Evolutionary conservation across 2,113 vertebrate genomes (phyloP).

Genomic region (Dermatemys mawii): DNA sequence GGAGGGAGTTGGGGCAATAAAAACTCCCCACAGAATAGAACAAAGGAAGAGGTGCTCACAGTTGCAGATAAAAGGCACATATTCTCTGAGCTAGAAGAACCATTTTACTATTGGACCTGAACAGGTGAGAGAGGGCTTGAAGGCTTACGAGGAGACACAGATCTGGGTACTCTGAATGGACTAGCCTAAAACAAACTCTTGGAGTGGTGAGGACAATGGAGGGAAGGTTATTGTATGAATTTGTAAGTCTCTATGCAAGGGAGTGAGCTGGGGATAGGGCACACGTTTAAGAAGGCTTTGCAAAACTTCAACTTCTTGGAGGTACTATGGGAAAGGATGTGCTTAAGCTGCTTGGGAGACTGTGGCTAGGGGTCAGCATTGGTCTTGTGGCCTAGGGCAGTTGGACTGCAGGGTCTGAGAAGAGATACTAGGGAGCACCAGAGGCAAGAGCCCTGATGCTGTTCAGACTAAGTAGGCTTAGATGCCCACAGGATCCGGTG

Average conservation of each 20-base stretch:
- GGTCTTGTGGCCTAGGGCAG: not conserved
- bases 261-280: no score
- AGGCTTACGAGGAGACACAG: not conserved
- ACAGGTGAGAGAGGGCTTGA: not conserved
- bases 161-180: not conserved
- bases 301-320: not conserved
- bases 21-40: not conserved
- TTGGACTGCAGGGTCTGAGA: not conserved
- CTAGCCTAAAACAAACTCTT: not conserved
- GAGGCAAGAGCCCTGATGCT: no score
- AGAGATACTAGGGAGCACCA: not conserved
- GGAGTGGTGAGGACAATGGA: not conserved
- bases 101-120: not conserved
- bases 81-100: not conserved
- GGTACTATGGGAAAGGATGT: not conserved
- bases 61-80: not conserved
- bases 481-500: accelerated
- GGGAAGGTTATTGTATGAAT: not conserved
- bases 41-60: not conserved
- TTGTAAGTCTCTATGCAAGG: not conserved
- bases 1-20: not conserved
- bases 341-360: not conserved
- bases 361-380: not conserved
- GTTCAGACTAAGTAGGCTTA: not conserved
- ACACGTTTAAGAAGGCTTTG: not conserved